Percentiles rank a stretch among this genome's conserved stretches.
Evolutionary conservation across 2,113 vertebrate species (phyloP).

Genomic region (Phalacrocorax brasilianus): DNA sequence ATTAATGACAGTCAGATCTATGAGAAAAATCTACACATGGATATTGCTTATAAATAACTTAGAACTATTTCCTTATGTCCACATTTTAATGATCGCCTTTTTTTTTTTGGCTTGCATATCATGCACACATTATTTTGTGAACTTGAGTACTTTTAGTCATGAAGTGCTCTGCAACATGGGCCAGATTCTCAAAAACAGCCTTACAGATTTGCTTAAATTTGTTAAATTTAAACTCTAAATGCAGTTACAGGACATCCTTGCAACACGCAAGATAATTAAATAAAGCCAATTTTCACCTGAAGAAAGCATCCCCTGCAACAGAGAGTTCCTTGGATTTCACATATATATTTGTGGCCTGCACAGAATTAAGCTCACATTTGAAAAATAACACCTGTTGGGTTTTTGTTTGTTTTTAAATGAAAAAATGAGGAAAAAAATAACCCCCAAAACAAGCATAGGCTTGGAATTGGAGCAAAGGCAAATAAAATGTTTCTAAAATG

Average conservation of each 20-base stretch:
- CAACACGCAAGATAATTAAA: background rate
- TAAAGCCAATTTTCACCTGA: background rate
- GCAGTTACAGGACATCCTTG: background rate
- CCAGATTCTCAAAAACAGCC: background rate
- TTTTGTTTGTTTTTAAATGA: background rate
- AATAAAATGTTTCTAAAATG: background rate
- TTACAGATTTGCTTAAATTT: background rate
- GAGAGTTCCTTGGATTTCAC: background rate
- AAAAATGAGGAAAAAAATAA: background rate
- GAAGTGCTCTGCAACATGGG: background rate
- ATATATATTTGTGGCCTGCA: background rate
- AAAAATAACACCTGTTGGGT: background rate
- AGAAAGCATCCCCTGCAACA: background rate
- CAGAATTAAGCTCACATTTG: background rate
- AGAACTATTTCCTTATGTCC: background rate
- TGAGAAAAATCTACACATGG: background rate
- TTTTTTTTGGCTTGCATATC: background rate
- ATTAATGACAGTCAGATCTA: background rate
- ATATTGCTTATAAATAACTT: slow-evolving; percentile 8
- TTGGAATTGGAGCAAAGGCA: background rate
- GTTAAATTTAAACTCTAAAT: background rate
- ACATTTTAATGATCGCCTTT: background rate
- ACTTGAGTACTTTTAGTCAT: slow-evolving; percentile 3
- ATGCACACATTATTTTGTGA: background rate
- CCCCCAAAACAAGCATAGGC: background rate